Conservation (phyloP, 1,140 invertebrate genomes). For the Cherax quadricarinatus region DNA sequence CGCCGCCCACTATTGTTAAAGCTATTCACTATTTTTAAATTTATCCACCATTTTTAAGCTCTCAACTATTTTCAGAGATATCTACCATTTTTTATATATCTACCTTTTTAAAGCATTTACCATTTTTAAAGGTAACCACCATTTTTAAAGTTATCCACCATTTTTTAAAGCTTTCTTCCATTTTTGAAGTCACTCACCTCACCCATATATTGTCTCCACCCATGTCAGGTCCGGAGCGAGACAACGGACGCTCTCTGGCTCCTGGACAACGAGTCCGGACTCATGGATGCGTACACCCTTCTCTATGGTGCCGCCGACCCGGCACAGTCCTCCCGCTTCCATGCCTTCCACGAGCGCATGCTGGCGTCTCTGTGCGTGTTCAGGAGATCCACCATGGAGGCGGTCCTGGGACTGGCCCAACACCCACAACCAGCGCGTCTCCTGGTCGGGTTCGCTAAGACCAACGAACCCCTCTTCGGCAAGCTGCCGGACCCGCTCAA, state of each 20-base stretch:
- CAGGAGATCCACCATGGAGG: slow-evolving; percentile 75
- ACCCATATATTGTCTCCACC: background rate
- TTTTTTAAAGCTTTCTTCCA: no score
- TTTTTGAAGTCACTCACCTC: background rate
- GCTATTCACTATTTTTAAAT: no score
- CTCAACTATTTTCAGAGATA: no score
- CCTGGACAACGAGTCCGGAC: slow-evolving; percentile 78
- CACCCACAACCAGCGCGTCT: slow-evolving; percentile 58
- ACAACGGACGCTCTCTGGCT: slow-evolving; percentile 76
- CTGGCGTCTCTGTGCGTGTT: slow-evolving; percentile 77
- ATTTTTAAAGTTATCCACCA: no score
- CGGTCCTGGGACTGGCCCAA: slow-evolving; percentile 68
- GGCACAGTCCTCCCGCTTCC: slow-evolving; percentile 73
- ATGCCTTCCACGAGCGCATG: slow-evolving; percentile 76
- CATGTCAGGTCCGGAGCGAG: slow-evolving; percentile 69
- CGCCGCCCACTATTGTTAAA: no score
- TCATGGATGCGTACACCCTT: slow-evolving; percentile 77
- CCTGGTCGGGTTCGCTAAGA: slow-evolving; percentile 65
- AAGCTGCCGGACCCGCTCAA: slow-evolving; percentile 31
- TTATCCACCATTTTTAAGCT: no score
- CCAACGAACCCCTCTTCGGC: slow-evolving; percentile 73
- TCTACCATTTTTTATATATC: no score
- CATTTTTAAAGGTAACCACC: no score
- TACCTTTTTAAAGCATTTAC: no score
- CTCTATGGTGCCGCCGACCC: slow-evolving; percentile 74